Conservation (phyloP, 2,888 invertebrate species). For the Oscheius sp. region DNA sequence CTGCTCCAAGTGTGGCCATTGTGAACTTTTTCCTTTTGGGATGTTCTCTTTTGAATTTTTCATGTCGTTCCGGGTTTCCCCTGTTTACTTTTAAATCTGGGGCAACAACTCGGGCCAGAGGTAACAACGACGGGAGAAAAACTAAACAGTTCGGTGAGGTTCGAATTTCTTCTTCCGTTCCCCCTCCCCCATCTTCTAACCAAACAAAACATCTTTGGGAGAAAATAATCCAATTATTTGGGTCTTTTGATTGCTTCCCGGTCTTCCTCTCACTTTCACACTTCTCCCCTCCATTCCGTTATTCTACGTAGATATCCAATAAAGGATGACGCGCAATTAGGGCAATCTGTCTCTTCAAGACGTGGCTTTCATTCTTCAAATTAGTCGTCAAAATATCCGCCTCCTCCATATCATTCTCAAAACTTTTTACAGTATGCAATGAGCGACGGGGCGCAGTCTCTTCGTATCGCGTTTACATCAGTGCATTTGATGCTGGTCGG, state of each 20-base stretch:
- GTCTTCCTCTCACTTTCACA: not conserved
- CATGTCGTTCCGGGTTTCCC: too few relatives aligned
- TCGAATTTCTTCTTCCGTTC: not conserved
- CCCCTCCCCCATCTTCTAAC: not conserved
- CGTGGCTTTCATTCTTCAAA: too few relatives aligned
- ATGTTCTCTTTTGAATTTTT: too few relatives aligned
- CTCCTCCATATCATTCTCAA: not conserved
- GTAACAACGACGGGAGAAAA: too few relatives aligned
- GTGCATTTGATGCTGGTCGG: conserved; percentile 65
- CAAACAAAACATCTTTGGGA: not conserved
- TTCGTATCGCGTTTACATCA: conserved; percentile 59
- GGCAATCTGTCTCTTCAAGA: not conserved
- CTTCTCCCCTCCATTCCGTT: not conserved
- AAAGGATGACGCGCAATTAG: not conserved
- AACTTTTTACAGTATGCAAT: conserved; percentile 50
- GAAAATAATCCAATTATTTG: not conserved
- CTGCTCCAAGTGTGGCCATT: too few relatives aligned
- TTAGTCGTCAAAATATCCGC: not conserved
- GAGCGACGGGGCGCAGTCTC: conserved; percentile 53
- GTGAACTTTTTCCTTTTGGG: too few relatives aligned
- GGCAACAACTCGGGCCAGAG: too few relatives aligned
- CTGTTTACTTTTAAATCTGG: too few relatives aligned
- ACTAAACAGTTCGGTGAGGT: too few relatives aligned
- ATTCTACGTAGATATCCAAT: not conserved
- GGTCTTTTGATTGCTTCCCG: not conserved